Conservation (phyloP, 2,797 vertebrate genomes). For the Vipera latastei region DNA sequence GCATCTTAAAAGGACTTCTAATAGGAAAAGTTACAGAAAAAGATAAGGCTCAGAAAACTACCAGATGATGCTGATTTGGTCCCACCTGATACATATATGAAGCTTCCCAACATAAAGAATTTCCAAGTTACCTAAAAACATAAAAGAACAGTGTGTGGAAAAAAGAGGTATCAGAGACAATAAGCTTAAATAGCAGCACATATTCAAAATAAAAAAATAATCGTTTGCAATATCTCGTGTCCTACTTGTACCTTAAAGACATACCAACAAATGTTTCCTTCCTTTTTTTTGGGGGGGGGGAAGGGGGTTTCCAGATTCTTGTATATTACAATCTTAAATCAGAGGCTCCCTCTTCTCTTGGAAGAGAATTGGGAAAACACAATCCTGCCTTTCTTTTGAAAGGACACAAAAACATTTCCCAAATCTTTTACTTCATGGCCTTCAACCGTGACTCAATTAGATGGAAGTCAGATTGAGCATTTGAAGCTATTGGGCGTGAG, state of each 20-base stretch:
- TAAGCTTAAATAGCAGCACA: not conserved
- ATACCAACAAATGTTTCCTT: not conserved
- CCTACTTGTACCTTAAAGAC: not conserved
- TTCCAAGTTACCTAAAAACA: not conserved
- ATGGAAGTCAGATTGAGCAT: not conserved
- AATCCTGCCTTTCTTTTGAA: not conserved
- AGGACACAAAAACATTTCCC: not conserved
- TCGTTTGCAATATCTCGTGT: not conserved
- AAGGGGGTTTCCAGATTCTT: not conserved
- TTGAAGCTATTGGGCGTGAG: not conserved
- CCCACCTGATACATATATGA: not conserved
- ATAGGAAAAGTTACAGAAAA: not conserved
- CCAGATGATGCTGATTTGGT: not conserved
- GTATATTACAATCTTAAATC: not conserved
- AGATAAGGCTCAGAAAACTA: not conserved
- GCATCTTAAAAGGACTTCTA: not conserved
- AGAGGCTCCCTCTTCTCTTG: not conserved
- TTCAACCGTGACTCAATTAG: not conserved
- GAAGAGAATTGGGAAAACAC: not conserved
- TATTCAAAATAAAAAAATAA: not conserved
- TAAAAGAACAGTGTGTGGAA: too few species aligned
- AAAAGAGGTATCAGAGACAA: too few species aligned
- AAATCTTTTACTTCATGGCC: not conserved
- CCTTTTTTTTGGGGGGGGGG: not conserved
- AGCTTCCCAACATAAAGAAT: not conserved